phyloP scores from a whole-genome alignment of 2,113 vertebrate genomes.

The Gavialis gangeticus region DNA sequence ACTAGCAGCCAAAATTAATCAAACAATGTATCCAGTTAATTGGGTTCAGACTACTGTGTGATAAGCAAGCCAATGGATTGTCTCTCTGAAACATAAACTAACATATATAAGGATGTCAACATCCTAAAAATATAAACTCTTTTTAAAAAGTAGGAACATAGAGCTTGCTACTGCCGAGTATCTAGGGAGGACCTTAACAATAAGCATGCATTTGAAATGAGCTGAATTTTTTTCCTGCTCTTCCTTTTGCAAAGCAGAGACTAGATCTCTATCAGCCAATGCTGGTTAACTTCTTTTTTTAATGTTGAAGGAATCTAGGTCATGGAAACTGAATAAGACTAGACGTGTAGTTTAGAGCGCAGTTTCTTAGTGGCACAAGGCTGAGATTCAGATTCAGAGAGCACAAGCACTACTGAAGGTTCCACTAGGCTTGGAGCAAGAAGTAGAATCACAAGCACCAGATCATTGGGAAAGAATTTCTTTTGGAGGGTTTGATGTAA shows the following conservation, averaged over 20 bases:
- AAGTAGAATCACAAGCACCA: slow-evolving; percentile 7
- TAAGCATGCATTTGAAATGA: slow-evolving; percentile 11
- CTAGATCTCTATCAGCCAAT: slow-evolving; percentile 34
- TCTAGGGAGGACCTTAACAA: not conserved
- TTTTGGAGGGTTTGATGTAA: not conserved
- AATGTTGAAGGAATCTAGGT: slow-evolving; percentile 43
- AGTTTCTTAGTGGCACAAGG: not conserved
- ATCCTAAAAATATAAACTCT: not conserved
- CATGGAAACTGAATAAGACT: not conserved
- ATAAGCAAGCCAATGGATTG: not conserved
- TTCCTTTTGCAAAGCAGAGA: slow-evolving; percentile 52
- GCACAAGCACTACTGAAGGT: not conserved
- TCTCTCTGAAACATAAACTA: too few relatives aligned
- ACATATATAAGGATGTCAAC: not conserved
- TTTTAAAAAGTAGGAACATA: not conserved
- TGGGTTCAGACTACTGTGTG: not conserved
- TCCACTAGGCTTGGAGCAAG: not conserved
- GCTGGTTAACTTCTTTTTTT: slow-evolving; percentile 35
- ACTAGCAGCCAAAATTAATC: not conserved
- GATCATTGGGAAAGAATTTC: slow-evolving; percentile 18
- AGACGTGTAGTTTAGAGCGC: slow-evolving; percentile 19
- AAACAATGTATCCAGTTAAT: not conserved
- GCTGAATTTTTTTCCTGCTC: not conserved
- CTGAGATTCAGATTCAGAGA: not conserved
- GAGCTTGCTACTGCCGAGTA: slow-evolving; percentile 23